These are phyloP conservation scores for Silurus glanis DNA, from an alignment of 2,113 vertebrate genomes.

Conservation along the genomic window DNA sequence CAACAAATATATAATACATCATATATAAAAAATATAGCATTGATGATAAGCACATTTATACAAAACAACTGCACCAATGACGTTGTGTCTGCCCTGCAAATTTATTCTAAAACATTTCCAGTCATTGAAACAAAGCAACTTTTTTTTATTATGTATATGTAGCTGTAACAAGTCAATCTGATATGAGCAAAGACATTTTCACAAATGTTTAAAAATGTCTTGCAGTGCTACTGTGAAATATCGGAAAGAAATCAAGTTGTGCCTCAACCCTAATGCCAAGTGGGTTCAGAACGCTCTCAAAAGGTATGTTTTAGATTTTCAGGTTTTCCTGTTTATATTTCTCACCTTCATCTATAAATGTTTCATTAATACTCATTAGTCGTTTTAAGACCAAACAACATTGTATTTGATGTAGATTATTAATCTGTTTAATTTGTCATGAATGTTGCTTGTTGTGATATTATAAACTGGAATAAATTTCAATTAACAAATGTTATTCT, in stretches of 20 bases:
- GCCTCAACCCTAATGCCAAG: slow-evolving; percentile 12
- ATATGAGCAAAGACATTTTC: neutral
- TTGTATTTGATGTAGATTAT: neutral
- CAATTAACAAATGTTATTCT: neutral
- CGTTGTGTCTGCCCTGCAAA: neutral
- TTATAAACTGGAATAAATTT: neutral
- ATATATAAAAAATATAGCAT: neutral
- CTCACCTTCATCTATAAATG: too few relatives aligned
- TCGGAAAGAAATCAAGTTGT: neutral
- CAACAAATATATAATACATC: neutral
- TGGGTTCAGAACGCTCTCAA: slow-evolving; percentile 25
- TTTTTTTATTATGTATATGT: neutral
- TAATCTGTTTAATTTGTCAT: too few relatives aligned
- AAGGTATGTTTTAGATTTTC: neutral
- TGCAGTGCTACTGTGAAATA: slow-evolving; percentile 30
- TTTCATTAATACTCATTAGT: neutral
- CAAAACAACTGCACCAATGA: neutral
- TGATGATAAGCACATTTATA: neutral
- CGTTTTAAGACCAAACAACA: neutral
- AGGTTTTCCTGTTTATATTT: neutral
- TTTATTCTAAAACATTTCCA: neutral
- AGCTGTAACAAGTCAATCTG: neutral
- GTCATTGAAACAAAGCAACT: neutral
- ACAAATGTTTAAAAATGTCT: neutral
- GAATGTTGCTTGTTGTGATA: neutral